Percentiles rank a stretch among this genome's conserved stretches.
Conservation (phyloP, 2,797 vertebrate species). For the Tokudaia tokunoshimensis region DNA sequence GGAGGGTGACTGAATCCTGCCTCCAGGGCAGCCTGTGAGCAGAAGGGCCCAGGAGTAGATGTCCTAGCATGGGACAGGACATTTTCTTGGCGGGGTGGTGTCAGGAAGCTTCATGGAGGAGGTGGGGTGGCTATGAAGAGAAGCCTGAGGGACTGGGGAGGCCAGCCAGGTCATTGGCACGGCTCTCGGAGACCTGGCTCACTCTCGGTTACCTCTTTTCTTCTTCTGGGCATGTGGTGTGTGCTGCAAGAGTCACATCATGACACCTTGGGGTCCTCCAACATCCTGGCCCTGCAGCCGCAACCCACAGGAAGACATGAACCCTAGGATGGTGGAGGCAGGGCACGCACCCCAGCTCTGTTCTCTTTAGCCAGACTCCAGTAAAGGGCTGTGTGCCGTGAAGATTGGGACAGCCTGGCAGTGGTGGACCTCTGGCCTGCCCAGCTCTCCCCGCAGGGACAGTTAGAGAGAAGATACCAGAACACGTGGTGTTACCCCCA, state of each 20-base stretch:
- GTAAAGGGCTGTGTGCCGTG: neutral
- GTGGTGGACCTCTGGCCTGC: neutral
- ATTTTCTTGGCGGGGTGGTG: neutral
- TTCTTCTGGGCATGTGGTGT: neutral
- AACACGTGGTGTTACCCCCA: neutral
- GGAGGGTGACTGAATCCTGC: neutral
- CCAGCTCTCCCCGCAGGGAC: neutral
- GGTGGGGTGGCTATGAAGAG: neutral
- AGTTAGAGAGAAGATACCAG: fast-evolving
- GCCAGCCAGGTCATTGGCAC: neutral
- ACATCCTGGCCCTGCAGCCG: neutral
- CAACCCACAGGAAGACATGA: neutral
- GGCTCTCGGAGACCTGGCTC: neutral
- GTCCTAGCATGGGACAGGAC: neutral
- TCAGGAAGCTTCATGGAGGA: neutral
- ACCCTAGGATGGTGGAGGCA: neutral
- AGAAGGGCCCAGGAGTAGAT: neutral
- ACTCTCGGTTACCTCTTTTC: neutral
- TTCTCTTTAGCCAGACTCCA: neutral
- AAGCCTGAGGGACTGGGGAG: neutral
- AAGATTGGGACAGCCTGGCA: neutral
- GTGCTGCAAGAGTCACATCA: neutral
- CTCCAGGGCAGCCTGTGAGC: neutral
- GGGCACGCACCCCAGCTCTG: neutral
- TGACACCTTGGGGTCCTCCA: neutral